Evolutionary conservation across 2,113 vertebrate species (phyloP).

Genomic region (Lophius piscatorius): DNA sequence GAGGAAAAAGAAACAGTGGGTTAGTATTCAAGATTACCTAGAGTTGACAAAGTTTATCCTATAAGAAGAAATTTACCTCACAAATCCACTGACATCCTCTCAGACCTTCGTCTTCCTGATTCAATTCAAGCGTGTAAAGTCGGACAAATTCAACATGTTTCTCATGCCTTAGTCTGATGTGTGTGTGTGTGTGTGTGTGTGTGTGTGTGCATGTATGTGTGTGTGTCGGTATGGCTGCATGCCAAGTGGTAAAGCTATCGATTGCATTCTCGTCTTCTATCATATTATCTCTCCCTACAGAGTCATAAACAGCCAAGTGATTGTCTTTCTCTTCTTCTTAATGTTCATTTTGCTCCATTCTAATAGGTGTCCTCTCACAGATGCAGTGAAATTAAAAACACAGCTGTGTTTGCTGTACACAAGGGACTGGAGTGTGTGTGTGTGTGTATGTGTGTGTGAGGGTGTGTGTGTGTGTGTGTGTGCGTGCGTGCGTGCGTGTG

Average conservation of each 20-base stretch:
- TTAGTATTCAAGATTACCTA: background rate
- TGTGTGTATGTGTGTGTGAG: background rate
- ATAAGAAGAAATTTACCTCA: too few relatives aligned
- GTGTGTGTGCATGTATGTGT: conserved; percentile 12
- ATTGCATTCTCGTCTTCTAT: conserved; percentile 23
- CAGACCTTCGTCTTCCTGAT: background rate
- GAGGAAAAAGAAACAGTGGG: background rate
- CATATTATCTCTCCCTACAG: conserved; percentile 16
- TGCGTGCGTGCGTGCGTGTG: background rate
- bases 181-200: background rate
- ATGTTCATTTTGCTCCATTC: background rate
- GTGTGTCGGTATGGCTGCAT: background rate
- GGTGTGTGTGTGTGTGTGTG: background rate
- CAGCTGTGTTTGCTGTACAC: background rate
- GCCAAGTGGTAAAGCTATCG: conserved; percentile 30
- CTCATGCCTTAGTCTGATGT: background rate
- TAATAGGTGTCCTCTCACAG: background rate
- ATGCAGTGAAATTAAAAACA: conserved; percentile 5
- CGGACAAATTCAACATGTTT: conserved; percentile 17
- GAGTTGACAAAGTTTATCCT: too few relatives aligned
- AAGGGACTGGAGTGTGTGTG: background rate
- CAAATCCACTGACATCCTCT: too few relatives aligned
- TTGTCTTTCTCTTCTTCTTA: conserved; percentile 1
- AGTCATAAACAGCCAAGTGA: conserved; percentile 9
- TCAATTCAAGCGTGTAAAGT: too few relatives aligned